A percentile compares a stretch with the other conserved stretches of the same genome.
Conservation (phyloP, 92 coral and sea anemone species). For the Muricea muricata region DNA sequence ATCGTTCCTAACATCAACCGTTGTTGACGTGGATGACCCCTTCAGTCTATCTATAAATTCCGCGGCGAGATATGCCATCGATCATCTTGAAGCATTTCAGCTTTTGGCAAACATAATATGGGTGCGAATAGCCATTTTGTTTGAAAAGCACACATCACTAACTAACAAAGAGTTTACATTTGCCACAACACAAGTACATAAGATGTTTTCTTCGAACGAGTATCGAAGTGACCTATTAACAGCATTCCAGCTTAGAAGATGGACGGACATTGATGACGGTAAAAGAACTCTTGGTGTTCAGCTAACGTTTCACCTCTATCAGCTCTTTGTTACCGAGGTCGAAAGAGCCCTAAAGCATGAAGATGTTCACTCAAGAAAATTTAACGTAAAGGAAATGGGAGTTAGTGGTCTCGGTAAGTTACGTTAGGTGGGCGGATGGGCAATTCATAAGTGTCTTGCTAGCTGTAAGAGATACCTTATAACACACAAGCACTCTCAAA, state of each 20-base stretch:
- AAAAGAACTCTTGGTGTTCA: constrained; percentile 9
- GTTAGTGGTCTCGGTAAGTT: no score
- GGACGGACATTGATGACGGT: not conserved
- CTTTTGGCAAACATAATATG: not conserved
- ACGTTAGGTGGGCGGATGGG: no score
- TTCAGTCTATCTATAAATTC: not conserved
- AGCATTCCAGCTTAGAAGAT: not conserved
- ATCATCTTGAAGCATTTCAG: not conserved
- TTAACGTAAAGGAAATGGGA: not conserved
- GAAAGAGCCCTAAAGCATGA: not conserved
- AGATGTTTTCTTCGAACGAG: not conserved
- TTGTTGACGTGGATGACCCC: not conserved
- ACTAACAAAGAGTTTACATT: not conserved
- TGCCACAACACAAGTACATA: not conserved
- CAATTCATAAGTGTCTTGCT: not conserved
- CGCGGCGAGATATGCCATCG: not conserved
- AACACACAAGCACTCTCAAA: no score
- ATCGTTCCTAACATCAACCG: not conserved
- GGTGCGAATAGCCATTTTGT: not conserved
- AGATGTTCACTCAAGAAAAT: not conserved
- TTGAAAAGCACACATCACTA: not conserved
- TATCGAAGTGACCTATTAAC: not conserved
- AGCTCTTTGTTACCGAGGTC: not conserved
- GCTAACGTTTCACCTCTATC: not conserved
- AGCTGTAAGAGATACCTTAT: not conserved